Evolutionary conservation across 2,888 invertebrate genomes (phyloP).

Genomic region (Stenodema calcarata): DNA sequence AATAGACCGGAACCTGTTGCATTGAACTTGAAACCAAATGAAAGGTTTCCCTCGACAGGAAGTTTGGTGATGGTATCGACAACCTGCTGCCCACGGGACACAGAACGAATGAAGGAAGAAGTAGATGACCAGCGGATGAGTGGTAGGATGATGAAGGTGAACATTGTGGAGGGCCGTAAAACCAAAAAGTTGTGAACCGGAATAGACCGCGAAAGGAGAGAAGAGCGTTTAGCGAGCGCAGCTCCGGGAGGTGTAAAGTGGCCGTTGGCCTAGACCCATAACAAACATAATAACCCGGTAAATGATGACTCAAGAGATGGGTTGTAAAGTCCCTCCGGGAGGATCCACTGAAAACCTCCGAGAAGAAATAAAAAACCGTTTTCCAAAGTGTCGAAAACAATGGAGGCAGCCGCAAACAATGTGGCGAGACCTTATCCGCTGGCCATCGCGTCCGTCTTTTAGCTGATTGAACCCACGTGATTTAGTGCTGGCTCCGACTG

Average conservation of each 20-base stretch:
- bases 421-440: neutral
- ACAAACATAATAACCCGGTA: slow-evolving; percentile 35
- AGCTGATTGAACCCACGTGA: slow-evolving; percentile 28
- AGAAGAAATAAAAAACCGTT: slow-evolving; percentile 17
- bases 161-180: slow-evolving; percentile 6
- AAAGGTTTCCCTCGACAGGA: too few species aligned
- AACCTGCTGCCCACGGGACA: too few species aligned
- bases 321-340: neutral
- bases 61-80: too few species aligned
- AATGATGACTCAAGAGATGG: slow-evolving; percentile 27
- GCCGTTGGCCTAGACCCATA: slow-evolving; percentile 10
- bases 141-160: neutral
- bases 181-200: neutral
- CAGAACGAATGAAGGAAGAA: neutral
- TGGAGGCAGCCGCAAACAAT: slow-evolving; percentile 19
- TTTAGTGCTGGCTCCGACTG: slow-evolving; percentile 5
- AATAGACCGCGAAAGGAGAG: neutral
- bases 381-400: slow-evolving; percentile 30
- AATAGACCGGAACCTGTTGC: too few species aligned
- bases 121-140: neutral
- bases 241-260: slow-evolving; percentile 22
- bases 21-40: too few species aligned
- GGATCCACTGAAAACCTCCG: neutral
- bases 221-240: neutral
- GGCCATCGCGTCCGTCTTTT: neutral